Evolutionary conservation across 2,797 vertebrate genomes (phyloP).

Genomic region (Enteromius thamalakanensis): DNA sequence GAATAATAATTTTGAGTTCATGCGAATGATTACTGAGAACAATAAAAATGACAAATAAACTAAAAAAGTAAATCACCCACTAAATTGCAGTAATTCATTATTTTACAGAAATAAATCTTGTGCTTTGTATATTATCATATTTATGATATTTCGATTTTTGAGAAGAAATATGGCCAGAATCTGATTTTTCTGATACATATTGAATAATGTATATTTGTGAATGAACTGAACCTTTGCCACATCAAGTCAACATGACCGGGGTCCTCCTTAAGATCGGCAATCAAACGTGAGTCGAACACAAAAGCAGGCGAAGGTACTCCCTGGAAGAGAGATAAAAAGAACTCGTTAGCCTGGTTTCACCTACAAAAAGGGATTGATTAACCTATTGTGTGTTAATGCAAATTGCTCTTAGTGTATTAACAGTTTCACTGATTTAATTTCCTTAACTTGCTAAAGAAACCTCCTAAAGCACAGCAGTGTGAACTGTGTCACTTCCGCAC

Average conservation of each 20-base stretch:
- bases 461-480: slow-evolving; percentile 39
- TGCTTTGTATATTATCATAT: background rate
- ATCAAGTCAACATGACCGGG: slow-evolving; percentile 49
- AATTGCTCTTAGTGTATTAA: slow-evolving; percentile 5
- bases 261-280: slow-evolving; percentile 55
- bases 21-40: background rate
- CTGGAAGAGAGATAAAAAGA: slow-evolving; percentile 47
- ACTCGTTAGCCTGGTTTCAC: slow-evolving; percentile 24
- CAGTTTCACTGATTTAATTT: slow-evolving; percentile 42
- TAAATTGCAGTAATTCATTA: background rate
- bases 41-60: background rate
- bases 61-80: background rate
- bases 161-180: background rate
- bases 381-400: slow-evolving; percentile 22
- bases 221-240: slow-evolving; percentile 57
- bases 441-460: slow-evolving; percentile 13
- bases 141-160: background rate
- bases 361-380: background rate
- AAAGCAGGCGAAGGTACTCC: slow-evolving; percentile 38
- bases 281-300: slow-evolving; percentile 50
- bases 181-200: background rate
- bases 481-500: slow-evolving; percentile 35
- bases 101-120: background rate
- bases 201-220: background rate
- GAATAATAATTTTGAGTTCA: background rate